A percentile compares a stretch with the other conserved stretches of the same genome.
phyloP scores from a whole-genome alignment of 2,888 invertebrate genomes.

The Dryobota labecula region DNA sequence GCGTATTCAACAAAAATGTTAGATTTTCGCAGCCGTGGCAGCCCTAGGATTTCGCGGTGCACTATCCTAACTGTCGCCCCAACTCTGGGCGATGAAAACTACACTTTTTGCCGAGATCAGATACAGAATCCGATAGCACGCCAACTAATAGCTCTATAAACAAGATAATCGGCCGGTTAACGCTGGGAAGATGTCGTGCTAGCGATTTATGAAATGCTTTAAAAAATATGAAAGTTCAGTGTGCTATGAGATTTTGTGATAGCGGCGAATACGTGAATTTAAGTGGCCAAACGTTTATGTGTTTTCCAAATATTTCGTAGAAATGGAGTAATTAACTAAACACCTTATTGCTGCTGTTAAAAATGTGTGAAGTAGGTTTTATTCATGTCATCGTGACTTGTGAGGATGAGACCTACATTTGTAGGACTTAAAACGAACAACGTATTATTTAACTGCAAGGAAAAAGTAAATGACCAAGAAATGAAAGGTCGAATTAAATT shows the following conservation, averaged over 20 bases:
- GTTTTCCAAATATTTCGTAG: conserved; percentile 43
- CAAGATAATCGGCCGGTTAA: conserved; percentile 86
- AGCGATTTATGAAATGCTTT: conserved; percentile 71
- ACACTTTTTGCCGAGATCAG: conserved; percentile 85
- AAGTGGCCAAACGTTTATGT: conserved; percentile 37
- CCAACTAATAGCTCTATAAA: conserved; percentile 89
- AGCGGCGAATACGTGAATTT: conserved; percentile 60
- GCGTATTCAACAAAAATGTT: background rate
- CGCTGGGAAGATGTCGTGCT: conserved; percentile 78
- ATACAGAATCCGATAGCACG: conserved; percentile 83
- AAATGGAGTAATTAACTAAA: conserved; percentile 30
- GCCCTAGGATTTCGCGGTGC: conserved; percentile 69
- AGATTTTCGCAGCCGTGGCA: conserved; percentile 43
- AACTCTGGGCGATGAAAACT: conserved; percentile 82
- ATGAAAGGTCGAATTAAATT: conserved; percentile 62
- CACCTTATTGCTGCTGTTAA: background rate
- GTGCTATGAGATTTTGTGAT: conserved; percentile 55
- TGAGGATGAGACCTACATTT: background rate
- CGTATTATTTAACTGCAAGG: conserved; percentile 44
- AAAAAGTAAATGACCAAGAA: conserved; percentile 50
- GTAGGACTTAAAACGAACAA: background rate
- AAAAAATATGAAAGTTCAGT: conserved; percentile 70
- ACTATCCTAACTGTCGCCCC: conserved; percentile 64
- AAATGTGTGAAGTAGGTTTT: background rate
- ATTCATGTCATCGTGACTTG: background rate